Percentiles rank a stretch among this genome's conserved stretches.
phyloP scores from a whole-genome alignment of 2,797 vertebrate species.

The Dendrocincla fuliginosa region DNA sequence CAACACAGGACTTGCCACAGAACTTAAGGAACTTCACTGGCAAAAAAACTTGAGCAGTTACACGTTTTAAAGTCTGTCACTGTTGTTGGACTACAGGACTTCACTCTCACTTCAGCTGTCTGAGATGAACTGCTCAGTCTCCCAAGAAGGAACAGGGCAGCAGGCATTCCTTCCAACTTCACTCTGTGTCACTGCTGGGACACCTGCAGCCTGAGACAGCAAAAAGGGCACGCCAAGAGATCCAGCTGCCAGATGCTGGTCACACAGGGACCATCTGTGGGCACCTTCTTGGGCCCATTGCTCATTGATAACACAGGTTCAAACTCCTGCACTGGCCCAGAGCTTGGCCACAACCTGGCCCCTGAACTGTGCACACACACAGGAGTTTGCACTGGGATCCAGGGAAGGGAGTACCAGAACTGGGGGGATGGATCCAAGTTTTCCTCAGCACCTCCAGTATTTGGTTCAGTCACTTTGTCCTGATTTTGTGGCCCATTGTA shows the following conservation, averaged over 20 bases:
- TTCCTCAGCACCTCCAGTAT: neutral
- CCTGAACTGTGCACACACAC: neutral
- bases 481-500: neutral
- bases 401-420: neutral
- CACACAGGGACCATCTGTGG: neutral
- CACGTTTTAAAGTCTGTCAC: neutral
- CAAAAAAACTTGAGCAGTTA: neutral
- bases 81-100: neutral
- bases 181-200: accelerated
- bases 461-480: neutral
- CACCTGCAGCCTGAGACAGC: neutral
- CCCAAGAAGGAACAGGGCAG: neutral
- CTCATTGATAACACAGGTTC: neutral
- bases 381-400: accelerated
- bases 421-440: neutral
- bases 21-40: neutral
- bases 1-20: neutral
- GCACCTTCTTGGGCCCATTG: accelerated
- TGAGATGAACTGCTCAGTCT: neutral
- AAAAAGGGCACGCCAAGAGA: neutral
- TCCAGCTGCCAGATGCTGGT: neutral
- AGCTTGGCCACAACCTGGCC: neutral
- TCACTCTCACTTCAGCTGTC: neutral
- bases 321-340: neutral
- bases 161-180: neutral